These are phyloP conservation scores for Anthoptus insignis DNA, from an alignment of 2,888 invertebrate genomes.

Conservation along the genomic window DNA sequence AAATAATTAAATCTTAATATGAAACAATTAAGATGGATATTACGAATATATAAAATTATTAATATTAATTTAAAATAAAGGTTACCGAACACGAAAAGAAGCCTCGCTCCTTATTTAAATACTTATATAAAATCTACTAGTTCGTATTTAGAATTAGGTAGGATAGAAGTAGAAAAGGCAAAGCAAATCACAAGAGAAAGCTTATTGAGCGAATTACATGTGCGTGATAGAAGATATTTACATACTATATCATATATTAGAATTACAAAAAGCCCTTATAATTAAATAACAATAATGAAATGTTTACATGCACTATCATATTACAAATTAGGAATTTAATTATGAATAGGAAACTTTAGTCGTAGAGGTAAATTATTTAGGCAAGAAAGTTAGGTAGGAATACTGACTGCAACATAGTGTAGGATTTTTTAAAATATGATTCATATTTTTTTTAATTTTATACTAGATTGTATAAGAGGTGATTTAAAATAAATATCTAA, in stretches of 20 bases:
- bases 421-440: no score
- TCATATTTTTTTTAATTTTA: no score
- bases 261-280: slow-evolving; percentile 41
- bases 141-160: slow-evolving; percentile 62
- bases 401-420: neutral
- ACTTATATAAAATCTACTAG: slow-evolving; percentile 70
- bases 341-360: neutral
- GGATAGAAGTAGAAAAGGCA: slow-evolving; percentile 75
- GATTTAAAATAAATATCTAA: no score
- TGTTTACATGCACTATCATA: slow-evolving; percentile 4
- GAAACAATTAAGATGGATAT: neutral
- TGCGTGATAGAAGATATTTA: slow-evolving; percentile 62
- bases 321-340: neutral
- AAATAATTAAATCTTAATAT: slow-evolving; percentile 9
- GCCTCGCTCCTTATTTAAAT: slow-evolving; percentile 71
- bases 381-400: neutral
- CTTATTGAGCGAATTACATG: slow-evolving; percentile 72
- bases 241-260: slow-evolving; percentile 59
- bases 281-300: slow-evolving; percentile 24
- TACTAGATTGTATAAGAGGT: no score
- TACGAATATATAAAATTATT: neutral
- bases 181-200: slow-evolving; percentile 83
- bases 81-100: slow-evolving; percentile 59
- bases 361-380: neutral
- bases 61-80: no score